Base-by-base conservation (phyloP, 2,797 vertebrate genomes). In the Clarias fuscus region DNA sequence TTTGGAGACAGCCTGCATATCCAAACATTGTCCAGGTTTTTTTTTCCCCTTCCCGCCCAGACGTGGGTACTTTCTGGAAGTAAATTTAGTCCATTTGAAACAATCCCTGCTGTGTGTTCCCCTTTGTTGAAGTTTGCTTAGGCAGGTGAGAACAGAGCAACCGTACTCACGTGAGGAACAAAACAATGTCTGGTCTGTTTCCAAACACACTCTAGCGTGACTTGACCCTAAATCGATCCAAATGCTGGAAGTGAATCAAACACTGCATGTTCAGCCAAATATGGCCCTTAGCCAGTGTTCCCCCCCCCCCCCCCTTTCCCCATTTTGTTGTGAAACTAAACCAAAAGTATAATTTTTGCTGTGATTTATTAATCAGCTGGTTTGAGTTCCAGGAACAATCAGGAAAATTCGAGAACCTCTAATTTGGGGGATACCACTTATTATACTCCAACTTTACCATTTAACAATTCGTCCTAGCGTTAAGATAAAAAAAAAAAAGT, bases 161-260 rank as follows among this genome's bases (percentile, higher is more conserved):
- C 10, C 18, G 2, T 7, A 18, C 37, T 65, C 24, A 48, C 2
- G 2, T 81, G 37, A 65, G 61, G 40, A 65, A 14, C 33, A 81
- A 27, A 65, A 65, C 37, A 80, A 48, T 4, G 14, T 81, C 37
- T 48, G 61, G 40, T 48, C 24, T 20, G 40, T 5, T 67, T 65
- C 40, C 61, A 65, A 80, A 80, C 59, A 65, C 40, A 81, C 59
- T 8, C 7, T 43, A 48, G 37, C 61, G 15, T 65, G 61, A 65
- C 79, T 64, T 33, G 4, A 53, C 37, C 61, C 15, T 81, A 81
- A 81, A 81, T 81, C n/a, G 2, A 65, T 65, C 40, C 56, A 78
- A 78, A 56, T 78, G 76, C 76, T 61, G 30, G 58, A 78, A 61
- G 56, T 78, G 58, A 24, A 61, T 24, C 78, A 65, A 81, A 65